Base-by-base conservation (phyloP, 2,888 invertebrate species). In the Scrobipalpa atriplicella region DNA sequence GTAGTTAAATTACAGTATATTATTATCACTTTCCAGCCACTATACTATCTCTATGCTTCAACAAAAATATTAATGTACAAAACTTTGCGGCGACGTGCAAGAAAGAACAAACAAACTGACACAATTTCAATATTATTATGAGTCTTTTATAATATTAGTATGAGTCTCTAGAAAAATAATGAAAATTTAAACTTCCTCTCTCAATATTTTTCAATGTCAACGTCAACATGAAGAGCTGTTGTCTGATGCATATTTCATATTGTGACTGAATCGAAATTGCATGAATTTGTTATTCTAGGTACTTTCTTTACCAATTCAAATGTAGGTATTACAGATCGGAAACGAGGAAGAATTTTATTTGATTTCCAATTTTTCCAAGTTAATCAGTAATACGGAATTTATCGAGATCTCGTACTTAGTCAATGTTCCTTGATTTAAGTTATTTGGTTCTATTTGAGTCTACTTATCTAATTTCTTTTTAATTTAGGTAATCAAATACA, bases 191-290 rank as follows among this genome's bases (percentile, higher is more conserved):
- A 39, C 39, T 39, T 39, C 39, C 9, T 39, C 5, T 8, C 8
- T 10, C 47, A 47, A 47, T 47, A 16, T 47, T 47, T 47, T 16
- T 47, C 47, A 47, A 54, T 54, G 18, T 19, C 18, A 54, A 19
- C 6, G 21, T 21, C 16, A 54, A 54, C 11, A 21, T 11, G 19
- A 52, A 52, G 52, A 19, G 10, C 54, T 19, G 54, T 54, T 21
- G 19, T 54, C 54, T 19, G 21, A 21, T 54, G 54, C 54, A 54
- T 54, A 54, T 21, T 54, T 54, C 54, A 54, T 54, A 18, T 18
- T 29, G 16, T 6, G 18, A 52, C 43, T 16, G 52, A 52, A 54
- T 54, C 7, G 10, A 54, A 54, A 47, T 16, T 29, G 29, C 47
- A 47, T n/a, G 47, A 16, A 47, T 47, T 47, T 47, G 47, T 16